Percentiles rank a stretch among this genome's conserved stretches.
Evolutionary conservation across 2,797 vertebrate species (phyloP).

Genomic region (Etheostoma perlongum): DNA sequence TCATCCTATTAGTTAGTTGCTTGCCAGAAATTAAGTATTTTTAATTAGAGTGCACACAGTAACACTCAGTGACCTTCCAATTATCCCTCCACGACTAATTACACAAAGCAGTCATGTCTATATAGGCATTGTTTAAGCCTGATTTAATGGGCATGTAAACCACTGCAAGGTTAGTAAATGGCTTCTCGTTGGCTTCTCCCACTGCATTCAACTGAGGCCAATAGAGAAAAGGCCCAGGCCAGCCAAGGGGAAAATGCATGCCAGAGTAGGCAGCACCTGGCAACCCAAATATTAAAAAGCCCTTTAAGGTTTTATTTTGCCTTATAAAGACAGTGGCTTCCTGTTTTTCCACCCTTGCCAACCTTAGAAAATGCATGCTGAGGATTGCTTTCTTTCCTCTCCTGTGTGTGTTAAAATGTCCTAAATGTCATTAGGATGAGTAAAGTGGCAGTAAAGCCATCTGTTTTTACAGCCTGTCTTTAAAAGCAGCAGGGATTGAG

Average conservation of each 20-base stretch:
- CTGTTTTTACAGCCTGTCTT: conserved; percentile 73
- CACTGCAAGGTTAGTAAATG: conserved; percentile 67
- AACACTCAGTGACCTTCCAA: conserved; percentile 66
- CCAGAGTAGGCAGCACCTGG: conserved; percentile 65
- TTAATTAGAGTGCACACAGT: conserved; percentile 63
- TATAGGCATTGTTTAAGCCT: conserved; percentile 65
- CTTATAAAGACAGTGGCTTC: conserved; percentile 69
- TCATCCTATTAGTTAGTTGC: conserved; percentile 51
- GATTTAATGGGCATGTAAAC: conserved; percentile 77
- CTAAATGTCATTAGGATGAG: conserved; percentile 62
- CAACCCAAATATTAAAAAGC: conserved; percentile 78
- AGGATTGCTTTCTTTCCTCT: conserved; percentile 8
- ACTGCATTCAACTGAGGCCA: conserved; percentile 56
- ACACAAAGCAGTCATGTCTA: conserved; percentile 65
- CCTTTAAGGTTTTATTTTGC: conserved; percentile 67
- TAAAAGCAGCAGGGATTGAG: conserved; percentile 64
- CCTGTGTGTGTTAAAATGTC: conserved; percentile 40
- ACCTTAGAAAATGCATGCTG: conserved; percentile 34
- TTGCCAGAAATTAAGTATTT: conserved; percentile 52
- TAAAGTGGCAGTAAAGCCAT: conserved; percentile 72
- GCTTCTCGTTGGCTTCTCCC: conserved; percentile 56
- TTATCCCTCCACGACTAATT: conserved; percentile 66
- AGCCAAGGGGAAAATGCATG: conserved; percentile 61
- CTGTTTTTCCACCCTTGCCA: conserved; percentile 59
- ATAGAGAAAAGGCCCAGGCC: conserved; percentile 29